Conservation (phyloP, 2,797 vertebrate genomes). For the Syndactyla subalaris region DNA sequence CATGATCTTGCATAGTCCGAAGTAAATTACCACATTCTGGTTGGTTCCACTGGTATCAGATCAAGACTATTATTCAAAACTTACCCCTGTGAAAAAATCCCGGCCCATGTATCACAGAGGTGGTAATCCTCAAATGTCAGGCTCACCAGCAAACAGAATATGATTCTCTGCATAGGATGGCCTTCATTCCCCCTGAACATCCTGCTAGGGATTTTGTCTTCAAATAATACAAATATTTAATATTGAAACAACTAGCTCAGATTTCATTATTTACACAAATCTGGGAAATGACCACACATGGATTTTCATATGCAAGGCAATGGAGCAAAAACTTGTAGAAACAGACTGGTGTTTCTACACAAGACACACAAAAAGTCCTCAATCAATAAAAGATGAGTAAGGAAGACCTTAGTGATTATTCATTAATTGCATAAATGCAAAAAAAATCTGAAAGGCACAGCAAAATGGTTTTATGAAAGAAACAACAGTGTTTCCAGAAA, state of each 20-base stretch:
- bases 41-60: not conserved
- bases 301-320: not conserved
- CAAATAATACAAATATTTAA: not conserved
- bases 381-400: not conserved
- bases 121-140: not conserved
- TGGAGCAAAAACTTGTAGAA: not conserved
- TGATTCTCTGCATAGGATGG: not conserved
- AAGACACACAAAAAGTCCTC: not conserved
- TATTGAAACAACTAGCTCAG: not conserved
- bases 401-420: not conserved
- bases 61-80: not conserved
- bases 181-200: not conserved
- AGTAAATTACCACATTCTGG: not conserved
- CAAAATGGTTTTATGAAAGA: not conserved
- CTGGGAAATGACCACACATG: not conserved
- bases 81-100: not conserved
- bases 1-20: not conserved
- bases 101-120: not conserved
- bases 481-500: constrained; percentile 1
- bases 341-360: not conserved
- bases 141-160: not conserved
- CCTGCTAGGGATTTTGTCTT: not conserved
- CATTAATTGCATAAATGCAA: not conserved
- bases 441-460: not conserved
- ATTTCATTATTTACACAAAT: constrained; percentile 1